Conservation (phyloP, 2,113 vertebrate species). For the Hypocryptadius cinnamomeus region DNA sequence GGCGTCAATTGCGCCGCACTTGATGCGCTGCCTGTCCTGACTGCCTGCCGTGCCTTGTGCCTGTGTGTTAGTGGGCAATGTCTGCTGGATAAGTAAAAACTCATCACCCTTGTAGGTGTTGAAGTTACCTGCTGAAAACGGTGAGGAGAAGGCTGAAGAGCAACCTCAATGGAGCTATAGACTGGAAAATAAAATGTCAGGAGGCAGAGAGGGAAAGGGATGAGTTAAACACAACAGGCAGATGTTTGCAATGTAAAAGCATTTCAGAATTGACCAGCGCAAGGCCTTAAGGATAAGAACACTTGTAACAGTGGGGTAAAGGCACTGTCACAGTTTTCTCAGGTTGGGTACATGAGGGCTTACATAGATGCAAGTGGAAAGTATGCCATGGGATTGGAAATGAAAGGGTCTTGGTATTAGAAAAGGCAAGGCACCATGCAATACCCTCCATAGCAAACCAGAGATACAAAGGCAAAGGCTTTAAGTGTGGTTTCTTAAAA, state of each 20-base stretch:
- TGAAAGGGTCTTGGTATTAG: neutral
- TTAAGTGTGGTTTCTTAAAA: neutral
- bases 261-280: neutral
- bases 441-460: neutral
- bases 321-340: neutral
- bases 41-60: neutral
- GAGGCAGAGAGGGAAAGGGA: neutral
- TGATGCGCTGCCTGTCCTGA: accelerated
- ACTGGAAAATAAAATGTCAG: neutral
- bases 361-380: neutral
- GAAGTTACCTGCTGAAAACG: neutral
- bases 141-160: neutral
- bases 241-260: neutral
- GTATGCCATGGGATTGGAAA: neutral
- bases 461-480: neutral
- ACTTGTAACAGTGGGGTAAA: neutral
- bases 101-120: neutral
- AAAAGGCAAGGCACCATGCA: neutral
- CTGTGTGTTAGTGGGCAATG: no score
- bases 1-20: accelerated
- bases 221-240: neutral
- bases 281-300: neutral
- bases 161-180: neutral
- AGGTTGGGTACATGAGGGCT: neutral
- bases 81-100: neutral